These are phyloP conservation scores for Dallia pectoralis DNA, from an alignment of 2,797 vertebrate genomes.

Conservation along the genomic window DNA sequence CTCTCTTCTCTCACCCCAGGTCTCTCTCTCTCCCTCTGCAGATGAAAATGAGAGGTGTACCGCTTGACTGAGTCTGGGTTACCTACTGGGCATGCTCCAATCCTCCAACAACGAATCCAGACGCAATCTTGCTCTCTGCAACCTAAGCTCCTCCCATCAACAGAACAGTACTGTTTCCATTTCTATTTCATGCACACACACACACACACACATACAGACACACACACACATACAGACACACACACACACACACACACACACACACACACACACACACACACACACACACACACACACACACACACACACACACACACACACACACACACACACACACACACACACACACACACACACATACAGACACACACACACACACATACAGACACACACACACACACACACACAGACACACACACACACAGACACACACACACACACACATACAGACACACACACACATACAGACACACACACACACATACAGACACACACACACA, in stretches of 20 bases:
- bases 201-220: not conserved
- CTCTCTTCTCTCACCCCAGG: constrained; percentile 19
- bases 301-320: too few relatives aligned
- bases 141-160: constrained; percentile 37
- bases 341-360: too few relatives aligned
- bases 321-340: too few relatives aligned
- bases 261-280: not conserved
- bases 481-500: constrained; percentile 2
- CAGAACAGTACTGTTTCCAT: constrained; percentile 12
- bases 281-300: too few relatives aligned
- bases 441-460: too few relatives aligned
- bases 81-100: constrained; percentile 59
- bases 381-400: too few relatives aligned
- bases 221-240: too few relatives aligned
- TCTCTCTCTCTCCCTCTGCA: constrained; percentile 45
- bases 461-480: not conserved
- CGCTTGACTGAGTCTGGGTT: constrained; percentile 31
- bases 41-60: constrained; percentile 44
- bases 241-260: not conserved
- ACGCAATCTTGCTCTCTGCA: constrained; percentile 16
- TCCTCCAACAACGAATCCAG: constrained; percentile 36
- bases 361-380: too few relatives aligned
- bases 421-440: too few relatives aligned
- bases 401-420: too few relatives aligned
- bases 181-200: constrained; percentile 6